These are phyloP conservation scores for Donacobius atricapilla DNA, from an alignment of 2,113 vertebrate species.

Conservation along the genomic window DNA sequence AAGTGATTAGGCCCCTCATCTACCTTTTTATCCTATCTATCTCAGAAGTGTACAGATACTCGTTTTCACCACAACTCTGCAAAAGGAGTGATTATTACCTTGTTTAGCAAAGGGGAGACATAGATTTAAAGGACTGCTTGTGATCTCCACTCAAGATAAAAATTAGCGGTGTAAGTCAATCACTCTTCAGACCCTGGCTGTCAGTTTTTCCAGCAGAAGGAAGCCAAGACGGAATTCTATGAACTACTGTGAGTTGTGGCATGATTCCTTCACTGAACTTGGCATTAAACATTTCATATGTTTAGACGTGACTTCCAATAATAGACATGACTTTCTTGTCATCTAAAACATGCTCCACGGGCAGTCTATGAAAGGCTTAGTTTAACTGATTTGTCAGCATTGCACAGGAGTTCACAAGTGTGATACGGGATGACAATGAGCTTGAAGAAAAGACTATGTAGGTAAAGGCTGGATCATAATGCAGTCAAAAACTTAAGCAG, in stretches of 20 bases:
- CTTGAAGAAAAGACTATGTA: not conserved
- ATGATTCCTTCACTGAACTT: not conserved
- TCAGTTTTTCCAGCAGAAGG: not conserved
- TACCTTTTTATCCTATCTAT: not conserved
- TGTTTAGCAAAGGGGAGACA: not conserved
- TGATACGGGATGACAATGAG: rapidly evolving
- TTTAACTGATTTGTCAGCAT: not conserved
- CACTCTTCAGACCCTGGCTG: not conserved
- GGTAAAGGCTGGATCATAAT: not conserved
- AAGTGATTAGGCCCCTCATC: not conserved
- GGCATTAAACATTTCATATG: not conserved
- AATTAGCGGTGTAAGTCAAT: not conserved
- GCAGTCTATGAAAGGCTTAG: not conserved
- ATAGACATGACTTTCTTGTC: too few species aligned
- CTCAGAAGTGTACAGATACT: not conserved
- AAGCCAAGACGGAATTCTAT: not conserved
- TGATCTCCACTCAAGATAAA: not conserved
- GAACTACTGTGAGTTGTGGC: not conserved
- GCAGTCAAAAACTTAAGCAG: not conserved
- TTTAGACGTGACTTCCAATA: not conserved
- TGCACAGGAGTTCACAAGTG: not conserved
- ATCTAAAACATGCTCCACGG: not conserved
- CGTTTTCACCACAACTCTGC: not conserved
- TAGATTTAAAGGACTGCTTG: not conserved
- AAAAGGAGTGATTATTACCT: not conserved